A percentile compares a stretch with the other conserved stretches of the same genome.
Conservation (phyloP, 2,113 vertebrate species). For the Lycaon pictus region DNA sequence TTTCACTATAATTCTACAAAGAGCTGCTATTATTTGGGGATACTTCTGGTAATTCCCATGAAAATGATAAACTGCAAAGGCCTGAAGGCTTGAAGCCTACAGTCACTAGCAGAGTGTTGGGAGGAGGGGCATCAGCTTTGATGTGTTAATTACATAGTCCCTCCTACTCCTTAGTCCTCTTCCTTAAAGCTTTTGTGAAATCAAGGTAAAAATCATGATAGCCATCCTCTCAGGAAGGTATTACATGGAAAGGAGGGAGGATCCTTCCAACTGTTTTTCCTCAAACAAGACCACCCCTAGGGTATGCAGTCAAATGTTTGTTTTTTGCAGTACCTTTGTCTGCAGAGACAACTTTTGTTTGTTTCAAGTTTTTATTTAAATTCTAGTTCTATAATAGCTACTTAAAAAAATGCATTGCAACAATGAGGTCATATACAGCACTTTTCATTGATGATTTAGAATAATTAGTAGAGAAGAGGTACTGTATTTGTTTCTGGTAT, state of each 20-base stretch:
- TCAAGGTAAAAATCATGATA: background rate
- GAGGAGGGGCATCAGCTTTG: background rate
- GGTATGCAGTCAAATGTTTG: background rate
- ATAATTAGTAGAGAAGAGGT: background rate
- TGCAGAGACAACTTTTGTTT: background rate
- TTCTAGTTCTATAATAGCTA: background rate
- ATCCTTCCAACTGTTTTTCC: background rate
- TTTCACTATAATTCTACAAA: constrained; percentile 57
- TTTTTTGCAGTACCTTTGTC: background rate
- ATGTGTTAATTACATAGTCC: constrained; percentile 17
- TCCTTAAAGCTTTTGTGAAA: constrained; percentile 35
- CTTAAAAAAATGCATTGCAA: background rate
- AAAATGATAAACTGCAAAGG: constrained; percentile 12
- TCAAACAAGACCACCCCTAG: background rate
- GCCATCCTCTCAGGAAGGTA: background rate
- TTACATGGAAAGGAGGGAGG: background rate
- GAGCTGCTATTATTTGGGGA: background rate
- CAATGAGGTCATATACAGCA: background rate
- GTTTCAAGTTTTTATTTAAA: background rate
- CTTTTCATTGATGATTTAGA: background rate
- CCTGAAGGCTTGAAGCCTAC: background rate
- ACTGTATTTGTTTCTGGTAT: background rate
- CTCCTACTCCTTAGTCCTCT: background rate
- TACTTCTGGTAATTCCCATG: constrained; percentile 42
- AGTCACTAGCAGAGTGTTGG: background rate